Evolutionary conservation across 2,113 vertebrate species (phyloP).

Genomic region (Myocastor coypus): DNA sequence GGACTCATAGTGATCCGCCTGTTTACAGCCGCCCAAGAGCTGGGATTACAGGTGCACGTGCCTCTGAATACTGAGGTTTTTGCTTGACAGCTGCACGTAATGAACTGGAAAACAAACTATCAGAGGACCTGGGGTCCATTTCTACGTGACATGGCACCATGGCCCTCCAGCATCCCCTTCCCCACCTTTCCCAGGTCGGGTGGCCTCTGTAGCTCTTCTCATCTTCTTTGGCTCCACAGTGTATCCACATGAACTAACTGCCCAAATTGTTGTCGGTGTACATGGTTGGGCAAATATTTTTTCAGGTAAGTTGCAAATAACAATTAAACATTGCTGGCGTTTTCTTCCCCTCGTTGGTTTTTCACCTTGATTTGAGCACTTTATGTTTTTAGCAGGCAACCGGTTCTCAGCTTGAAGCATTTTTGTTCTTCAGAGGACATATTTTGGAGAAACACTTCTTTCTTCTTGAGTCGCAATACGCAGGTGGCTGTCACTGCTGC

Average conservation of each 20-base stretch:
- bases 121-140: not conserved
- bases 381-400: not conserved
- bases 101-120: not conserved
- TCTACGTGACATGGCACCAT: not conserved
- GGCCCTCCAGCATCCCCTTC: not conserved
- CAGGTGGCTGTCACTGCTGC: not conserved
- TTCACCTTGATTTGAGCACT: not conserved
- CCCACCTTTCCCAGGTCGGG: not conserved
- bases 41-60: no score
- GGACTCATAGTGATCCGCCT: no score
- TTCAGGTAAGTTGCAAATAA: not conserved
- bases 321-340: not conserved
- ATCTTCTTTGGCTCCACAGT: not conserved
- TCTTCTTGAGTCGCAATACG: not conserved
- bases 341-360: not conserved
- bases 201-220: not conserved
- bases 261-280: not conserved
- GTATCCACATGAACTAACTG: not conserved
- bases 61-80: not conserved
- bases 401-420: not conserved
- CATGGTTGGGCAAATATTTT: not conserved
- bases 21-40: not conserved
- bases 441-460: conserved; percentile 6
- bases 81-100: not conserved
- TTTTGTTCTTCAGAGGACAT: not conserved